phyloP scores from a whole-genome alignment of 23 tunicate genomes.

The Trididemnum nubilum region DNA sequence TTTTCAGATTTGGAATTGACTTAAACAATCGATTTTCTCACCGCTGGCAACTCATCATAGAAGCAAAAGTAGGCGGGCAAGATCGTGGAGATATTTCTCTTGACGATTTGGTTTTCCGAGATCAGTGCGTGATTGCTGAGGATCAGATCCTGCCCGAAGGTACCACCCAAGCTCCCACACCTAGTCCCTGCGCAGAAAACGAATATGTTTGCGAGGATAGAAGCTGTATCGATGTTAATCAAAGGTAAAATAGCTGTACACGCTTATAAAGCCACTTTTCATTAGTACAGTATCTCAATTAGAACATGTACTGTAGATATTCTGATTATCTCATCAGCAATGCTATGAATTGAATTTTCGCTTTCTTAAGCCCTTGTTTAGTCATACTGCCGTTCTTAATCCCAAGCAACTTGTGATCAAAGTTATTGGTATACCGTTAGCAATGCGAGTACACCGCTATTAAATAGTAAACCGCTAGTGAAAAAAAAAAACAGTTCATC shows the following conservation, averaged over 20 bases:
- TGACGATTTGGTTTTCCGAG: slow-evolving; percentile 87
- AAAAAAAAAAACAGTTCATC: no score
- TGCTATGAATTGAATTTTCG: no score
- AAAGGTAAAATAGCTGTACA: no score
- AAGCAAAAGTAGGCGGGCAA: slow-evolving; percentile 75
- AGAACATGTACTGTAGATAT: not conserved
- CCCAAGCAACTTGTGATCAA: no score
- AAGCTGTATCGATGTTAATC: slow-evolving; percentile 48
- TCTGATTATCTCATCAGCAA: no score
- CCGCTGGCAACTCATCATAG: slow-evolving; percentile 74
- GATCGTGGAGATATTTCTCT: slow-evolving; percentile 74
- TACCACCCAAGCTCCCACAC: slow-evolving; percentile 85
- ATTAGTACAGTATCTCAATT: not conserved
- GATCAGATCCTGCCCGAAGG: slow-evolving; percentile 71
- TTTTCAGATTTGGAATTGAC: slow-evolving; percentile 51
- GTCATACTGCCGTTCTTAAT: no score
- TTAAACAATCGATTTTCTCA: slow-evolving; percentile 48
- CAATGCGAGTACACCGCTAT: no score
- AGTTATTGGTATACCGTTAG: no score
- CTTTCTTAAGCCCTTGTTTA: no score
- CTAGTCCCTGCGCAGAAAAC: slow-evolving; percentile 77
- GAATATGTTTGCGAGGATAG: slow-evolving; percentile 72
- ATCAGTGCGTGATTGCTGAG: slow-evolving; percentile 48
- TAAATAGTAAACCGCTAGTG: no score
- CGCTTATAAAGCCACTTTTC: no score